Conservation (phyloP, 2,797 vertebrate genomes). For the Clamator glandarius region DNA sequence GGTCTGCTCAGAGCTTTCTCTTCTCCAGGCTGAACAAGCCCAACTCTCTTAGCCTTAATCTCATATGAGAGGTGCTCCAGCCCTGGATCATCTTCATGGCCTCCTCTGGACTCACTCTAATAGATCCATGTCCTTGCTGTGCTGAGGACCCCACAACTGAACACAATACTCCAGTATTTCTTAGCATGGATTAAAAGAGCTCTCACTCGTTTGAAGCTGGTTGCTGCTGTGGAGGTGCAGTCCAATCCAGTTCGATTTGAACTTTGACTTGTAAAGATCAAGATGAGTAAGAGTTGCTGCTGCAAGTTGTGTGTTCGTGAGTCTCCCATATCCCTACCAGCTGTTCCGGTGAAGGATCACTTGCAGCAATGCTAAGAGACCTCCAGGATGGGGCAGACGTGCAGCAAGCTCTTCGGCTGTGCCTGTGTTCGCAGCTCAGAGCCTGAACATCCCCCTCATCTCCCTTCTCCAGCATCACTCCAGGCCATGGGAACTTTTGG, state of each 20-base stretch:
- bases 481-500: background rate
- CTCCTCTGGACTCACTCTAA: too few relatives aligned
- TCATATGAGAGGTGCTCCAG: too few relatives aligned
- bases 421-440: background rate
- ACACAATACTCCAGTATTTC: too few relatives aligned
- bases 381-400: background rate
- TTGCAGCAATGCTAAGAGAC: background rate
- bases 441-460: background rate
- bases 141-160: too few relatives aligned
- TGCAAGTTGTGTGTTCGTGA: background rate
- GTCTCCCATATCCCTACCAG: fast-evolving
- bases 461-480: background rate
- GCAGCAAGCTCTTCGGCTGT: background rate
- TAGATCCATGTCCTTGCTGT: too few relatives aligned
- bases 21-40: too few relatives aligned
- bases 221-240: too few relatives aligned
- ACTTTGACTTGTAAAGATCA: background rate
- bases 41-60: too few relatives aligned
- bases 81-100: too few relatives aligned
- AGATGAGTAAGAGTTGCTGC: background rate
- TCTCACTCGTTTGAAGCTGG: too few relatives aligned
- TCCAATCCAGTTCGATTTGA: background rate
- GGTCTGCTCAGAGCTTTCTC: too few relatives aligned
- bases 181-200: too few relatives aligned
- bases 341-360: background rate